Evolutionary conservation across 2,113 vertebrate species (phyloP).

Genomic region (Hippotragus niger): DNA sequence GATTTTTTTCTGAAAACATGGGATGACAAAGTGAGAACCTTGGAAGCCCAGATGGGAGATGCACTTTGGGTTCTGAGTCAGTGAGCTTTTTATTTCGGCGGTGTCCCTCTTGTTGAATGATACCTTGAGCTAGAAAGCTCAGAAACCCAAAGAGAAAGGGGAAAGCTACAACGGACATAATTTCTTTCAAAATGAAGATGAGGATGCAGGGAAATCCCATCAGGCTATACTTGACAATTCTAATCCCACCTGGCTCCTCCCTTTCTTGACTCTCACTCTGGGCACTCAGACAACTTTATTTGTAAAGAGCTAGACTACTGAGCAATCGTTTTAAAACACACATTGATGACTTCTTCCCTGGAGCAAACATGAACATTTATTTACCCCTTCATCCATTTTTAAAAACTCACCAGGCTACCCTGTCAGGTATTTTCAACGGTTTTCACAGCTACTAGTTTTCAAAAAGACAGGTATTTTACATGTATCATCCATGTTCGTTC

Average conservation of each 20-base stretch:
- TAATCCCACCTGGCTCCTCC: too few relatives aligned
- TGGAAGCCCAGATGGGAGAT: neutral
- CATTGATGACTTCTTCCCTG: neutral
- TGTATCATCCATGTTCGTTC: neutral
- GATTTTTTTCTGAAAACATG: neutral
- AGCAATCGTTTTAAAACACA: neutral
- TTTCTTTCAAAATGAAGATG: neutral
- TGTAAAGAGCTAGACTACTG: neutral
- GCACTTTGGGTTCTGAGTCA: neutral
- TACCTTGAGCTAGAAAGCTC: neutral
- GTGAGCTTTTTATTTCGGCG: neutral
- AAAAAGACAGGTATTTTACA: neutral
- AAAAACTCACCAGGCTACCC: neutral
- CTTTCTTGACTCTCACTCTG: neutral
- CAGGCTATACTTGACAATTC: neutral
- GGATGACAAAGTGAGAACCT: neutral
- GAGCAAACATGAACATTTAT: neutral
- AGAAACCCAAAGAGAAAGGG: neutral
- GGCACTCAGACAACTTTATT: neutral
- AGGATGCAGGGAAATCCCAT: neutral
- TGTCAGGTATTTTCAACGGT: neutral
- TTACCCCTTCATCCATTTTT: neutral
- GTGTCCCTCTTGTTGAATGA: neutral
- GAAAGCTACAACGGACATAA: neutral
- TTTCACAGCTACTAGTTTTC: neutral